Base-by-base conservation (phyloP, 2,113 vertebrate species). In the Cheilinus undulatus region DNA sequence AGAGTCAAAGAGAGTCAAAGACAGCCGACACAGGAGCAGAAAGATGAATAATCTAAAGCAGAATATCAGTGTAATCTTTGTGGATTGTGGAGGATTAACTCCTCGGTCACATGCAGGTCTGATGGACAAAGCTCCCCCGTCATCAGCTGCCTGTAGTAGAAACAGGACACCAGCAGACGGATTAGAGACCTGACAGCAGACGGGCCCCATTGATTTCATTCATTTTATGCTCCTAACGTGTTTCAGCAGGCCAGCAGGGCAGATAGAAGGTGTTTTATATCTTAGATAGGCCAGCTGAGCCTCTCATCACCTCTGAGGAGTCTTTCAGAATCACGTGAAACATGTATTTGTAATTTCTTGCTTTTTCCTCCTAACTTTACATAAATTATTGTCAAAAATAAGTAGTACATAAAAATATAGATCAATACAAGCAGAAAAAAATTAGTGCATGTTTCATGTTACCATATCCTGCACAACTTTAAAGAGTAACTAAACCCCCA, bases 31-130 rank as follows among this genome's bases (percentile, higher is more conserved):
- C 40, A 32, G 66, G 3, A 34, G 14, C 52, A 49, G 36, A 42
- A 64, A 61, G 62, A 63, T 66, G 80, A 76, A 69, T 63, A 43
- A 56, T 59, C 50, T 30, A 62, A 60, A 61, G 36, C 65, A 68
- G 20, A 34, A 48, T 28, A 30, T 30, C 58, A 30, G 57, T 76
- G 61, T 91, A 89, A 89, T 87, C 87, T 87, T 84, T 64, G 54
- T 80, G 82, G 86, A 88, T 81, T 86, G 80, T 75, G 56, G 3
- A 54, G 88, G 88, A 90, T 90, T 88, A 90, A 76, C 56, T 82
- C 13, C 24, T 72, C 62, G 54, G 73, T 83, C 70, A 56, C 73
- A 76, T 53, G 80, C 78, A 15, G 84, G 76, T 82, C 74, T 51
- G 59, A 86, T 75, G 77, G 61, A 83, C 75, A 73, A 79, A 76